These are phyloP conservation scores for Drosophila falleni DNA, from an alignment of 2,888 invertebrate species.

Conservation along the genomic window DNA sequence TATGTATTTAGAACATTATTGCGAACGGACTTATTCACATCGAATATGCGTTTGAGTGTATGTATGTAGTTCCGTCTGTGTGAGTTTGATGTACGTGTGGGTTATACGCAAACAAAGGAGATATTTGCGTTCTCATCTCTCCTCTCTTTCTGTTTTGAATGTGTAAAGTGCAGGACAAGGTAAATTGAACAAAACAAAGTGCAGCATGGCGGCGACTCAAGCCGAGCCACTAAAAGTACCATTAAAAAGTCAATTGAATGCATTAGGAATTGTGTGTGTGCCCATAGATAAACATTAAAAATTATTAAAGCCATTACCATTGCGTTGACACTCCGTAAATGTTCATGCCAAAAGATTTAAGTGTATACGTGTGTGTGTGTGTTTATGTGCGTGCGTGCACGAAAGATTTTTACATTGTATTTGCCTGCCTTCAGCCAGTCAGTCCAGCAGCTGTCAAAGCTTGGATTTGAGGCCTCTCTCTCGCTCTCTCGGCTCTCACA, in stretches of 20 bases:
- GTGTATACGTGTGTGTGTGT: constrained; percentile 2
- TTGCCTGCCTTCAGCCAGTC: constrained; percentile 32
- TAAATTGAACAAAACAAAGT: constrained; percentile 58
- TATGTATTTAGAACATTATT: constrained; percentile 37
- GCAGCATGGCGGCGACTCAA: constrained; percentile 48
- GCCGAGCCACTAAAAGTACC: constrained; percentile 9
- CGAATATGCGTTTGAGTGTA: constrained; percentile 26
- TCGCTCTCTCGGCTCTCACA: constrained; percentile 12
- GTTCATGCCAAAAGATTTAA: constrained; percentile 11
- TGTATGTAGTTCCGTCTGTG: constrained; percentile 2
- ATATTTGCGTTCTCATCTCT: constrained; percentile 43
- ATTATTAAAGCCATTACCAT: constrained; percentile 40
- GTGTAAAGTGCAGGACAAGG: constrained; percentile 61
- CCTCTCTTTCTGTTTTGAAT: constrained; percentile 53
- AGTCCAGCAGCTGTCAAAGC: constrained; percentile 55
- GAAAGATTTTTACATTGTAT: constrained; percentile 37
- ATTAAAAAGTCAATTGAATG: constrained; percentile 36
- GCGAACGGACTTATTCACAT: too few species aligned
- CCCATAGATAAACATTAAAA: constrained; percentile 48
- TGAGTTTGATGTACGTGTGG: constrained; percentile 21
- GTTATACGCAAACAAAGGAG: constrained; percentile 61
- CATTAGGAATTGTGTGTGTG: constrained; percentile 9
- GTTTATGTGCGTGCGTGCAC: constrained; percentile 10
- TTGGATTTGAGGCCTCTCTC: constrained; percentile 28
- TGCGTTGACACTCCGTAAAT: constrained; percentile 22